Conservation (phyloP, 2,113 vertebrate species). For the Dicerorhinus sumatrensis region DNA sequence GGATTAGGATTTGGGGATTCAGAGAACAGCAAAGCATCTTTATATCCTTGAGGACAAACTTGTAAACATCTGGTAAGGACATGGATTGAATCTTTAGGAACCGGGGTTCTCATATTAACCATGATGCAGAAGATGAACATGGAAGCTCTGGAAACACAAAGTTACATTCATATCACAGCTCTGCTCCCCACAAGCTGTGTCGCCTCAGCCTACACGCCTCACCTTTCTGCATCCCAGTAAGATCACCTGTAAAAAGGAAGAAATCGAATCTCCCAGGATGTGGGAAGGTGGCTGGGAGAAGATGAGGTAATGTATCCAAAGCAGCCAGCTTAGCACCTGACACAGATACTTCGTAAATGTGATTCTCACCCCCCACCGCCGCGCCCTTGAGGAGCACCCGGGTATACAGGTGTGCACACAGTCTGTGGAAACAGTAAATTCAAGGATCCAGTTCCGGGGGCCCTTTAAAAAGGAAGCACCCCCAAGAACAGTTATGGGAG, state of each 20-base stretch:
- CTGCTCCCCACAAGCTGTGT: neutral
- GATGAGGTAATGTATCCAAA: neutral
- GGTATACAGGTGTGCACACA: neutral
- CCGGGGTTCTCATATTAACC: slow-evolving; percentile 8
- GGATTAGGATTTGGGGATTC: neutral
- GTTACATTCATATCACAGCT: accelerated
- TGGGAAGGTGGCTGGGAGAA: neutral
- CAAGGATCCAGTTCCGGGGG: slow-evolving; percentile 44
- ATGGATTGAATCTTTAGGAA: neutral
- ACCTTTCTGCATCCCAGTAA: neutral
- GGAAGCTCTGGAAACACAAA: neutral
- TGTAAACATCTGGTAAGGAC: neutral
- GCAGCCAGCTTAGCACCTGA: neutral
- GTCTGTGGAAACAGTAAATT: slow-evolving; percentile 52
- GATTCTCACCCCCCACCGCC: neutral
- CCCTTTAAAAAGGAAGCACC: slow-evolving; percentile 58
- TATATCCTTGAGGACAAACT: neutral
- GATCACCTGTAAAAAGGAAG: neutral
- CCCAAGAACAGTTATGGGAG: neutral
- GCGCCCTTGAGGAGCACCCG: slow-evolving; percentile 9
- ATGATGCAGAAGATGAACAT: neutral
- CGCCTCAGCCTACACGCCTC: neutral
- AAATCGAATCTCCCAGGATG: neutral
- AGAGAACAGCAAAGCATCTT: neutral
- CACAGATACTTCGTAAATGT: accelerated